phyloP scores from a whole-genome alignment of 2,888 invertebrate genomes.

The Dione juno region DNA sequence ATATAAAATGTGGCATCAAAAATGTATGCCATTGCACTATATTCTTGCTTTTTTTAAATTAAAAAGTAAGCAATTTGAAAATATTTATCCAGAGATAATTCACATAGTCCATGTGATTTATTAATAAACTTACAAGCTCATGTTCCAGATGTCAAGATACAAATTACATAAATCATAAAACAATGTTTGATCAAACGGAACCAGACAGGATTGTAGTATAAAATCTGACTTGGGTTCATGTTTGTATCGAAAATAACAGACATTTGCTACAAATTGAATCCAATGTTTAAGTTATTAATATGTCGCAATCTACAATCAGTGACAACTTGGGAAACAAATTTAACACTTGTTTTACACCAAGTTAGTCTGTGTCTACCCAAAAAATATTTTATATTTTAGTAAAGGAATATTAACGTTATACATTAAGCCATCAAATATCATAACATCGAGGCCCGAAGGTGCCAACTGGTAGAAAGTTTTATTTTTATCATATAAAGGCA shows the following conservation, averaged over 20 bases:
- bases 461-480: not conserved
- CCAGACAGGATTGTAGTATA: not conserved
- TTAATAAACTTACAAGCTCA: too few relatives aligned
- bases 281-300: too few relatives aligned
- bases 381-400: not conserved
- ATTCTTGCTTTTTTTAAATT: constrained; percentile 7
- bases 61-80: constrained; percentile 7
- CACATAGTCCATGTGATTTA: too few relatives aligned
- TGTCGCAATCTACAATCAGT: too few relatives aligned
- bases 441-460: not conserved
- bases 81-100: not conserved
- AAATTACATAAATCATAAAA: too few relatives aligned
- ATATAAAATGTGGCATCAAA: not conserved
- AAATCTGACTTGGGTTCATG: not conserved
- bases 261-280: not conserved
- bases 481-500: constrained; percentile 32
- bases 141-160: too few relatives aligned
- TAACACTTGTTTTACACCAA: too few relatives aligned
- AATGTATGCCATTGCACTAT: not conserved
- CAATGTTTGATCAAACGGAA: not conserved
- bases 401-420: not conserved
- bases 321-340: too few relatives aligned
- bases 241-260: not conserved
- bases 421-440: not conserved
- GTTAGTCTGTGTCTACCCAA: too few relatives aligned